A percentile compares a stretch with the other conserved stretches of the same genome.
Evolutionary conservation across 2,888 invertebrate species (phyloP).

Genomic region (Leptopterna dolabrata): DNA sequence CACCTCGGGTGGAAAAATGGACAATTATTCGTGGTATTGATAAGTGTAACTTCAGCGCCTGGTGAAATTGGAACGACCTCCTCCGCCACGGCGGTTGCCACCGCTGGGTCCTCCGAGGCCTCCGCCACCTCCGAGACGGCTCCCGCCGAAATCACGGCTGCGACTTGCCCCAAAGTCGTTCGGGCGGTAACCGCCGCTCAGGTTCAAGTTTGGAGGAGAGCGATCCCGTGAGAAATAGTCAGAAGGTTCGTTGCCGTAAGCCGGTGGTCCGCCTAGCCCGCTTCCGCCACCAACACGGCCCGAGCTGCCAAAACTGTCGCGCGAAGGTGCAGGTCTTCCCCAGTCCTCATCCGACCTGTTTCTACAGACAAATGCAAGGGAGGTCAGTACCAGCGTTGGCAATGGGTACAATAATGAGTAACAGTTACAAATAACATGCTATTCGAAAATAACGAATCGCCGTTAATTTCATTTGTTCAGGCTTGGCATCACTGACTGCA

Average conservation of each 20-base stretch:
- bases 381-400: not conserved
- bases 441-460: not conserved
- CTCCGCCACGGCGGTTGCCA: not conserved
- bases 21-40: not conserved
- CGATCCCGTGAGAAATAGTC: constrained; percentile 22
- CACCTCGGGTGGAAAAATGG: not conserved
- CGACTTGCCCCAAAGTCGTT: not conserved
- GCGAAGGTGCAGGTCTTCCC: not conserved
- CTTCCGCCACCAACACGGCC: not conserved
- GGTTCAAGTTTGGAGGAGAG: not conserved
- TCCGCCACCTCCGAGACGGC: not conserved
- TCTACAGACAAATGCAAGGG: not conserved
- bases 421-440: too few relatives aligned
- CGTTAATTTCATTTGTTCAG: not conserved
- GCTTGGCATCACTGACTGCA: not conserved
- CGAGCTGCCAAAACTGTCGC: not conserved
- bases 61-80: constrained; percentile 4
- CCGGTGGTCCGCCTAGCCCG: not conserved
- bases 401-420: too few relatives aligned
- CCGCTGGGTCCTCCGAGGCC: not conserved
- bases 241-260: not conserved
- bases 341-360: not conserved
- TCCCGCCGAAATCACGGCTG: not conserved
- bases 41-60: not conserved
- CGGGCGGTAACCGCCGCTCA: not conserved